Base-by-base conservation (phyloP, 1,140 invertebrate genomes). In the Drosophila miranda region DNA sequence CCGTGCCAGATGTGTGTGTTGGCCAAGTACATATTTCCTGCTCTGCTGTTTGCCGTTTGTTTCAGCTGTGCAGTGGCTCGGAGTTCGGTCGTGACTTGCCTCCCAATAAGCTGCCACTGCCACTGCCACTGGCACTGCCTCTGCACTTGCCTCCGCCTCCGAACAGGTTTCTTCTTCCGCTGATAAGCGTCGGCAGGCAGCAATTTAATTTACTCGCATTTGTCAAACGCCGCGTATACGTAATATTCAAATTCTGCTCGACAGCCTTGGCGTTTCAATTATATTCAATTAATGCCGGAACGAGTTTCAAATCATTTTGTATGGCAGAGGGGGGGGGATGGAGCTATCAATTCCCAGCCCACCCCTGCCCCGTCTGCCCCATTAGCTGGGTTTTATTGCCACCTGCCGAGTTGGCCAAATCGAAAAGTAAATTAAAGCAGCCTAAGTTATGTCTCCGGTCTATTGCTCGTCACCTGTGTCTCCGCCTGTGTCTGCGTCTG, bases 231-330 rank as follows among this genome's bases (percentile, higher is more conserved):
- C 56, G 72, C 76, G 76, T 84, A 79, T 86, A 67, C 72, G 67
- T 59, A 80, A 80, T 84, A 58, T 75, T 57, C 53, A 61, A 68
- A 55, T 68, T 44, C 41, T 67, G 60, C 60, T 56, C 34, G 34
- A 43, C 11, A 19, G 46, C 43, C 45, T 14, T 43, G 69, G 48
- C 30, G 52, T 51, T 46, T 38, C 72, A 75, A 81, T 84, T 77
- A 81, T 77, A 77, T 84, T 87, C 74, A 86, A 80, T 77, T 86
- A 81, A 80, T 56, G 68, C 68, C 56, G 44, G 51, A 72, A 54
- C 48, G 51, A 74, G 73, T 69, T 68, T 34, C 28, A 68, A 73
- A 84, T 79, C 67, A 61, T 80, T 79, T 66, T 50, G 50, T 44
- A 3, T 13, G 34, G 19, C 0, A 19, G 16, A 1, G 16, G 19